phyloP scores from a whole-genome alignment of 2,888 invertebrate species.

The Lithophane socia region DNA sequence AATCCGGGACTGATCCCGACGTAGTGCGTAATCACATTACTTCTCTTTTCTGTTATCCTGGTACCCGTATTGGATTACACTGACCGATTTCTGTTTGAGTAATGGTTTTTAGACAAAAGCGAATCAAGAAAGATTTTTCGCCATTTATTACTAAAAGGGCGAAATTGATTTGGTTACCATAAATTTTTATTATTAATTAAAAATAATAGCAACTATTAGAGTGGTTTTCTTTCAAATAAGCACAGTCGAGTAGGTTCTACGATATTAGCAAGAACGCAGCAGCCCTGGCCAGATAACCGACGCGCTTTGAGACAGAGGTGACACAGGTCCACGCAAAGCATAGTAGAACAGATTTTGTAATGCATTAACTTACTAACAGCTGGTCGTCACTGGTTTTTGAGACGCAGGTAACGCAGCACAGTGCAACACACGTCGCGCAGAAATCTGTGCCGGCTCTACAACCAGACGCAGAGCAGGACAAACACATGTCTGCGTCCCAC shows the following conservation, averaged over 20 bases:
- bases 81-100: slow-evolving; percentile 42
- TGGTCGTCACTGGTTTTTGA: too few species aligned
- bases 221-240: background rate
- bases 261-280: background rate
- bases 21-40: slow-evolving; percentile 44
- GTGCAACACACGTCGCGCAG: too few species aligned
- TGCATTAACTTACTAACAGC: too few species aligned
- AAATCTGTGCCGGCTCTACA: too few species aligned
- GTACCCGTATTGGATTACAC: slow-evolving; percentile 47
- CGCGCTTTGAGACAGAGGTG: too few species aligned
- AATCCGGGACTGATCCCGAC: slow-evolving; percentile 59
- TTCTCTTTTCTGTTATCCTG: slow-evolving; percentile 57
- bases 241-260: background rate
- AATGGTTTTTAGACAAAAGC: slow-evolving; percentile 26
- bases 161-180: background rate
- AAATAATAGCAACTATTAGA: background rate
- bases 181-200: background rate
- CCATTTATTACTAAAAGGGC: background rate
- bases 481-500: too few species aligned
- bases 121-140: background rate
- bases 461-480: too few species aligned
- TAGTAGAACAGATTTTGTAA: too few species aligned
- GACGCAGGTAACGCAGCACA: too few species aligned
- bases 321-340: too few species aligned
- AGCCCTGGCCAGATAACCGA: background rate